Evolutionary conservation across 2,113 vertebrate genomes (phyloP), one percentile per base, ranked within the genome.

Genomic region (Cyphomyrus plagiostoma): DNA sequence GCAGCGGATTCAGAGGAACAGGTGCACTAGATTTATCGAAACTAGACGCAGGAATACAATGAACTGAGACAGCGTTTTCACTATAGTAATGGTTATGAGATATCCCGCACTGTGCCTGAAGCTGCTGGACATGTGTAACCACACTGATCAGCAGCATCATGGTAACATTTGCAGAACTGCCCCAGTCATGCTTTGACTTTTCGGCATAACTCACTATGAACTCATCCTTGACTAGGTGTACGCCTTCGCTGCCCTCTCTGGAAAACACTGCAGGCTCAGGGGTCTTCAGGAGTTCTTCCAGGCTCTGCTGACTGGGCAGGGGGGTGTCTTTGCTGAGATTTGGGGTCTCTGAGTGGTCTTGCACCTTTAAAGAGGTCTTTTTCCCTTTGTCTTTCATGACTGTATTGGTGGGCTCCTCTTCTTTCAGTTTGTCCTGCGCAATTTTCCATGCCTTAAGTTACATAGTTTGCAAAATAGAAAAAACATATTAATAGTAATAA

Each of bases 381-480:
- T 89, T 90, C 42, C 88, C 93, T 85, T 91, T 92, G 39, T 92
- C 91, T 91, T 95, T 96, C 62, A 92, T 95, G 83, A 91, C 92
- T 91, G 95, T 94, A 62, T 88, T 94, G 70, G 92, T 66, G 45
- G 91, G 83, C 30, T 96, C 94, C 88, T 97, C 95, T 89, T 96
- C 95, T 89, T 90, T 94, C 70, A 96, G 89, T 17, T 2, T 92
- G 0, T 96, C 93, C 89, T 96, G 96, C 46, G 96, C 95, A 74
- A 94, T 91, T 91, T 96, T 97, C 96, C 96, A 97, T 19, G 97
- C 97, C 97, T 97, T 45, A 80, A 42, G 74, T 35, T 11, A 80
- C 30, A 7, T 74, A 74, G 66, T 74, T 13, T 13, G n/a, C 66
- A 35, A 56, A 52, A 39, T 26, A 13, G 1, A 45, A 84, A 84